phyloP scores from a whole-genome alignment of 2,113 vertebrate genomes.

The Hippocampus comes region DNA sequence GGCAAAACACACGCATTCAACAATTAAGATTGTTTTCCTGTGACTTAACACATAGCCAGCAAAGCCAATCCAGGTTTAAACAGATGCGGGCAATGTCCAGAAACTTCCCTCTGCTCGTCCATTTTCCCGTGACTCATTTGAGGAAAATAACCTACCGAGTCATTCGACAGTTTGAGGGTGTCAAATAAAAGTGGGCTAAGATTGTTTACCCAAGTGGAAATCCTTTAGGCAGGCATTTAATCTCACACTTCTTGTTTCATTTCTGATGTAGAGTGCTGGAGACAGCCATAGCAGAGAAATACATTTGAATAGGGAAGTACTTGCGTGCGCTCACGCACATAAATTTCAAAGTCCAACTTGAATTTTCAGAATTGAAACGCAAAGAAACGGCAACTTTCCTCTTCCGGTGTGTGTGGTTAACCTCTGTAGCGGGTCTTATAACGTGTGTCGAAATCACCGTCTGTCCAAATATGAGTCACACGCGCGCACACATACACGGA shows the following conservation, averaged over 20 bases:
- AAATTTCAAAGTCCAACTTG: background rate
- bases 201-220: slow-evolving; percentile 6
- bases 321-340: background rate
- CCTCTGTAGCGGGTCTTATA: background rate
- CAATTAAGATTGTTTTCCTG: background rate
- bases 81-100: background rate
- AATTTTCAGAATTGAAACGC: background rate
- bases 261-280: background rate
- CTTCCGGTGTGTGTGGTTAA: background rate
- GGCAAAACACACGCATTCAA: too few species aligned
- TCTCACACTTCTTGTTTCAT: slow-evolving; percentile 5
- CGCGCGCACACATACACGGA: too few species aligned
- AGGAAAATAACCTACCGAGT: background rate
- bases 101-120: background rate
- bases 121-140: background rate
- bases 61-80: background rate
- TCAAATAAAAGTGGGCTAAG: background rate
- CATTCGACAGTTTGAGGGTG: background rate
- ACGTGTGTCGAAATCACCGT: background rate
- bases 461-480: background rate
- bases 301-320: background rate
- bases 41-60: background rate
- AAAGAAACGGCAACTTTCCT: background rate
- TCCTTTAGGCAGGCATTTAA: slow-evolving; percentile 7
- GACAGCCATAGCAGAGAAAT: background rate